phyloP scores from a whole-genome alignment of 2,888 invertebrate species.

The Plemyria rubiginata region DNA sequence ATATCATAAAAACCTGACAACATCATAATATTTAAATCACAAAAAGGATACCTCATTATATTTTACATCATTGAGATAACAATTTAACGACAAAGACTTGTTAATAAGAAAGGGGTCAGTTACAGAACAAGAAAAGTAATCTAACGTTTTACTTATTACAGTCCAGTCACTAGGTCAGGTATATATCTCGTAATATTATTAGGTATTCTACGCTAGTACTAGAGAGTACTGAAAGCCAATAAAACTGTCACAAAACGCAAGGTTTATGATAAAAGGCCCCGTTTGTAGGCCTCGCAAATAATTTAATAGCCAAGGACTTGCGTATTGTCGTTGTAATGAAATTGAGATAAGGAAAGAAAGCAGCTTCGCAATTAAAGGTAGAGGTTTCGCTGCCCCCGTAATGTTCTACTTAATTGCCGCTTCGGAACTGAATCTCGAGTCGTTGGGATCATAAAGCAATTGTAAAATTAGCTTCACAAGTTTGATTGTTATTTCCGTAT shows the following conservation, averaged over 20 bases:
- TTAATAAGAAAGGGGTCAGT: neutral
- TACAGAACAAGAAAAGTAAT: neutral
- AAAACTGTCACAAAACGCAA: conserved; percentile 6
- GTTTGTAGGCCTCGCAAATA: conserved; percentile 56
- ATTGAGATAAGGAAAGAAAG: conserved; percentile 76
- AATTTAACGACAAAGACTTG: no score
- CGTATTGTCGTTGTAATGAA: conserved; percentile 78
- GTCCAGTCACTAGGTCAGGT: neutral
- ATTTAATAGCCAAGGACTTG: conserved; percentile 73
- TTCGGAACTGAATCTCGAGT: conserved; percentile 54
- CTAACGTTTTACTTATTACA: neutral
- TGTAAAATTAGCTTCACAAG: conserved; percentile 16
- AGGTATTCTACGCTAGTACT: neutral
- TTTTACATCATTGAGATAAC: no score
- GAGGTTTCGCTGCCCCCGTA: conserved; percentile 65
- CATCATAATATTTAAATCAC: neutral
- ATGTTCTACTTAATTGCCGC: conserved; percentile 62
- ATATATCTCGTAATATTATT: neutral
- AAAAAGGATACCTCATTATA: neutral
- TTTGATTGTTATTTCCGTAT: conserved; percentile 7
- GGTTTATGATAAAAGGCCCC: conserved; percentile 6
- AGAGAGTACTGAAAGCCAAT: neutral
- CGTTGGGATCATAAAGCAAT: conserved; percentile 48
- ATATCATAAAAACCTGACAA: neutral
- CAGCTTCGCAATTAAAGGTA: conserved; percentile 74